These are phyloP conservation scores for Ophioninae sp. DNA, from an alignment of 2,888 invertebrate genomes.

Conservation along the genomic window DNA sequence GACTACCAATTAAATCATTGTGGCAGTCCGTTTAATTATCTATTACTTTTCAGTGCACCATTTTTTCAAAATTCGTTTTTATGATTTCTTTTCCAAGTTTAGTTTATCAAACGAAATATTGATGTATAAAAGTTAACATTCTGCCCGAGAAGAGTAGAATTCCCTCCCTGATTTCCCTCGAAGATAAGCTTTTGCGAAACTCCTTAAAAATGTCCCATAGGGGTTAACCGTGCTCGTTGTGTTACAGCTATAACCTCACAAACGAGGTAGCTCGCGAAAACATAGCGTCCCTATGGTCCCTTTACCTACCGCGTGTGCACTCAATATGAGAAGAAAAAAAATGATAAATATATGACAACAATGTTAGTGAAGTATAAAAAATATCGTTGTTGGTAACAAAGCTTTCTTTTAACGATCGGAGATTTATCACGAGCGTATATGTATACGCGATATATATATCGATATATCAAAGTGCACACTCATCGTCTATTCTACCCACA, in stretches of 20 bases:
- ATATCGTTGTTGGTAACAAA: conserved; percentile 35
- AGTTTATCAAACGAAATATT: no score
- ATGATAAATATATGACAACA: conserved; percentile 4
- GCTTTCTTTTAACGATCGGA: conserved; percentile 37
- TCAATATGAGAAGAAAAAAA: conserved; percentile 2
- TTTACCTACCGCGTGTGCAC: not conserved
- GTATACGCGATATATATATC: conserved; percentile 1
- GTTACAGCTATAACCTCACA: conserved; percentile 10
- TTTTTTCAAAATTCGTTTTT: not conserved
- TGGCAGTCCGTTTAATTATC: no score
- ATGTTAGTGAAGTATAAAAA: conserved; percentile 42
- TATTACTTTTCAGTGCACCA: no score
- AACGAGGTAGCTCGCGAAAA: not conserved
- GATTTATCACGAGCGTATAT: conserved; percentile 8
- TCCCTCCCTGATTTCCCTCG: not conserved
- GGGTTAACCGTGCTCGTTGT: not conserved
- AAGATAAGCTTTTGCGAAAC: not conserved
- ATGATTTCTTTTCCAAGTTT: not conserved
- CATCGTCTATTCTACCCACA: not conserved
- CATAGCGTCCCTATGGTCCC: not conserved
- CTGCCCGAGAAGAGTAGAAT: not conserved
- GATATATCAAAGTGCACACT: not conserved
- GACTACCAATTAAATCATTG: no score
- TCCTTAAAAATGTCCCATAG: not conserved
- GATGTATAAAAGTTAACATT: not conserved